These are phyloP conservation scores for Cygnus buccinator DNA, from an alignment of 2,113 vertebrate species.

Conservation along the genomic window DNA sequence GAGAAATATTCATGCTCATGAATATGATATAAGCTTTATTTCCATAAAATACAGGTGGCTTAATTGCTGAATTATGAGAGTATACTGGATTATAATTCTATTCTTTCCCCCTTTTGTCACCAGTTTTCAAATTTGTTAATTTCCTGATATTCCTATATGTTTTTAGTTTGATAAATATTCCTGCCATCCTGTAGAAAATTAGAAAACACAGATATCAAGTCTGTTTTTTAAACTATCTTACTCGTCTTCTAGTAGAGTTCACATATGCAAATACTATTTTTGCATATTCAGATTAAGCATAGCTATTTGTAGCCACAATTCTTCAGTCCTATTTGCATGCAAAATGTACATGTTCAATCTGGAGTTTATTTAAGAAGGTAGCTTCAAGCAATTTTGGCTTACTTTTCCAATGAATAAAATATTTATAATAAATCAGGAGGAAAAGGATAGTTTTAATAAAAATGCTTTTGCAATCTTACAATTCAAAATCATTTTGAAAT, in stretches of 20 bases:
- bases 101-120: background rate
- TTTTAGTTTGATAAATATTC: background rate
- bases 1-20: background rate
- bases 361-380: constrained; percentile 1
- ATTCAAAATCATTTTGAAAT: background rate
- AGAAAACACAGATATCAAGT: background rate
- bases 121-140: background rate
- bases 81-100: background rate
- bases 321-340: background rate
- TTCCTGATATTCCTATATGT: background rate
- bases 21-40: background rate
- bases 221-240: background rate
- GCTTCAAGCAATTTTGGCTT: background rate
- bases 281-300: constrained; percentile 45
- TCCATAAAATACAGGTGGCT: background rate
- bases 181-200: background rate
- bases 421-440: background rate
- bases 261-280: constrained; percentile 31
- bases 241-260: background rate
- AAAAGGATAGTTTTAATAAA: background rate
- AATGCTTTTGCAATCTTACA: background rate
- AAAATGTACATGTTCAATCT: constrained; percentile 3
- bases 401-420: background rate
- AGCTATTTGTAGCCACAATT: constrained; percentile 15
- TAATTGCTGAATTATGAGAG: background rate